Percentiles rank a stretch among this genome's conserved stretches.
Evolutionary conservation across 2,797 vertebrate species (phyloP).

Genomic region (Phataginus tetradactyla): DNA sequence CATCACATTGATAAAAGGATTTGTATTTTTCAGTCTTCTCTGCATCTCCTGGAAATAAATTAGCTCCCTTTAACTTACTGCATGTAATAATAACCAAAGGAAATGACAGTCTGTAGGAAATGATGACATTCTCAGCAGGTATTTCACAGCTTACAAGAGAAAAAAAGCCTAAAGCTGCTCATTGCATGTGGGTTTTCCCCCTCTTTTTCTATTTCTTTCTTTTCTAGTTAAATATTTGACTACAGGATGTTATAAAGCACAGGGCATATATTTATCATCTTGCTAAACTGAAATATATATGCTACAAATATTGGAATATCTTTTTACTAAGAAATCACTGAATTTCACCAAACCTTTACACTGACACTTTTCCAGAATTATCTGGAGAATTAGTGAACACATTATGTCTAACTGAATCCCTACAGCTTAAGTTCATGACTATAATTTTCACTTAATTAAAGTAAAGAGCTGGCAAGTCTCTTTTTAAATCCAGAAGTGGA

Average conservation of each 20-base stretch:
- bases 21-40: not conserved
- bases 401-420: not conserved
- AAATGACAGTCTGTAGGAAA: conserved; percentile 32
- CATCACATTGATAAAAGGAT: not conserved
- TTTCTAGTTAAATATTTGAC: not conserved
- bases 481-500: not conserved
- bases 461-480: not conserved
- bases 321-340: not conserved
- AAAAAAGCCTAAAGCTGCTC: not conserved
- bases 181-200: not conserved
- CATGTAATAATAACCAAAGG: not conserved
- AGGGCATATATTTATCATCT: not conserved
- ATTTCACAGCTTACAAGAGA: not conserved
- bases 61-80: conserved; percentile 21
- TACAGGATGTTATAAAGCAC: not conserved
- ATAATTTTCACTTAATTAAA: not conserved
- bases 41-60: not conserved
- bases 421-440: not conserved
- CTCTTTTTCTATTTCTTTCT: not conserved
- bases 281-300: not conserved
- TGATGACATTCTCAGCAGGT: not conserved
- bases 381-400: not conserved
- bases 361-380: not conserved
- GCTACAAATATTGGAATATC: not conserved
- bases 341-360: not conserved